Percentiles rank a stretch among this genome's conserved stretches.
Conservation (phyloP, 2,888 invertebrate genomes). For the Mesorhabditis sp. region DNA sequence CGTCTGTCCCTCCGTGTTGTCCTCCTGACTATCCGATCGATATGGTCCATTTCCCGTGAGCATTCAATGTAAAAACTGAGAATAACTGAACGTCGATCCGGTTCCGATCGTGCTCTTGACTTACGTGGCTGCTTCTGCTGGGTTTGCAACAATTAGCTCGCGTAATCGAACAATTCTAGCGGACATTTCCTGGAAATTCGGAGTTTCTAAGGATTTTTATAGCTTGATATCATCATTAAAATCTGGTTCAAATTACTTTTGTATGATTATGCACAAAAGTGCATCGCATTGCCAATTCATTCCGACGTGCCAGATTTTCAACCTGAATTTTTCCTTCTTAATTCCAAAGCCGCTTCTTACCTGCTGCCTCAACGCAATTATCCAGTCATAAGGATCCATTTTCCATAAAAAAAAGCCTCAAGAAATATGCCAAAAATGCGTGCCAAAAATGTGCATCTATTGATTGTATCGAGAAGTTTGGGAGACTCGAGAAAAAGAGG, state of each 20-base stretch:
- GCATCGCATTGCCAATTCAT: conserved; percentile 34
- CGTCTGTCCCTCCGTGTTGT: conserved; percentile 8
- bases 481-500: not conserved
- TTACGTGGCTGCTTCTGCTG: conserved; percentile 31
- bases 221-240: too few species aligned
- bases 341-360: too few species aligned
- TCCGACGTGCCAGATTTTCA: conserved; percentile 41
- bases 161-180: conserved; percentile 34
- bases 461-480: not conserved
- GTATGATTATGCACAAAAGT: conserved; percentile 25
- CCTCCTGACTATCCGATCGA: conserved; percentile 32
- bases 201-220: not conserved
- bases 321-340: conserved; percentile 37
- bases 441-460: not conserved
- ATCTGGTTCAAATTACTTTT: conserved; percentile 17
- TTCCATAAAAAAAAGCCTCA: not conserved
- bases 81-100: not conserved
- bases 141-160: conserved; percentile 29
- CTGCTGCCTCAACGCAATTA: not conserved
- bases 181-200: conserved; percentile 37
- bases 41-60: conserved; percentile 42
- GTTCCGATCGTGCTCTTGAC: not conserved
- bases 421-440: not conserved
- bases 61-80: conserved; percentile 43
- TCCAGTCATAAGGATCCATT: conserved; percentile 6